These are phyloP conservation scores for Marmota flaviventris DNA, from an alignment of 2,113 vertebrate genomes.

Conservation along the genomic window DNA sequence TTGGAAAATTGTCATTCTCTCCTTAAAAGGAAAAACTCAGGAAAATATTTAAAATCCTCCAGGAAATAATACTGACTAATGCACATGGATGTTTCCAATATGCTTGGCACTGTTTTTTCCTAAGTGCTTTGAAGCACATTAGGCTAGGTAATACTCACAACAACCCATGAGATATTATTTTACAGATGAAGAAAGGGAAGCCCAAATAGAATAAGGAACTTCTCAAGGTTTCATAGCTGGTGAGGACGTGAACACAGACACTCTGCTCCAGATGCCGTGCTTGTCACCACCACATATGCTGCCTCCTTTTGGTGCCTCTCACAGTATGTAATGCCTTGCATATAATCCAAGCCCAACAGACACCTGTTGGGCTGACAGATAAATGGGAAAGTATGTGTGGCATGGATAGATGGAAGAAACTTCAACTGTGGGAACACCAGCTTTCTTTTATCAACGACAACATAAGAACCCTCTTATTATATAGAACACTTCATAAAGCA, in stretches of 20 bases:
- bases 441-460: not conserved
- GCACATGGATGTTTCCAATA: not conserved
- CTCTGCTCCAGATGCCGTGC: not conserved
- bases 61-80: not conserved
- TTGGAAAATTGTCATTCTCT: not conserved
- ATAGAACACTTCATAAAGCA: not conserved
- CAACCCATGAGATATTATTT: not conserved
- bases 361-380: not conserved
- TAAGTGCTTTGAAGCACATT: not conserved
- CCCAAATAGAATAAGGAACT: not conserved
- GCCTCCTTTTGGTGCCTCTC: not conserved
- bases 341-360: not conserved
- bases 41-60: not conserved
- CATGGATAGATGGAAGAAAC: not conserved
- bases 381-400: not conserved
- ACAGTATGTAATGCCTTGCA: too few relatives aligned
- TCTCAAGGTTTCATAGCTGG: not conserved
- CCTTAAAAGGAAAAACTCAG: not conserved
- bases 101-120: not conserved
- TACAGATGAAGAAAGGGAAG: not conserved
- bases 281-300: not conserved
- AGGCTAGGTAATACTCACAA: not conserved
- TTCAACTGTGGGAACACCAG: not conserved
- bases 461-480: not conserved
- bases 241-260: not conserved